A percentile compares a stretch with the other conserved stretches of the same genome.
Evolutionary conservation across 1,140 invertebrate genomes (phyloP).

Genomic region (Carposina sasakii): DNA sequence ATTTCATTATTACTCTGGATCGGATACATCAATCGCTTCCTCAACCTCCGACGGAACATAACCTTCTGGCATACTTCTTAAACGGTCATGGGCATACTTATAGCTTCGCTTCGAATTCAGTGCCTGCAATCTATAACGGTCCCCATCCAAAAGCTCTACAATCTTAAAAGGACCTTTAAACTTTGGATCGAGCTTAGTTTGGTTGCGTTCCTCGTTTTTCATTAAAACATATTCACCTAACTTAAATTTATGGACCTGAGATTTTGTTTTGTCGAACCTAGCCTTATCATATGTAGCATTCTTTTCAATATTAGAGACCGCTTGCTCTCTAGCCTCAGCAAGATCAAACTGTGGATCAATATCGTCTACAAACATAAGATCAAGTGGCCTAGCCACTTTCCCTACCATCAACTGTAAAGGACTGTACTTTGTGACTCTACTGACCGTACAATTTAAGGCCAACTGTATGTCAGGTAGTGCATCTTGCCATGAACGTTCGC

Average conservation of each 20-base stretch:
- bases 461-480: conserved; percentile 29
- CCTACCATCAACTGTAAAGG: conserved; percentile 33
- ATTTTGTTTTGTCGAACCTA: conserved; percentile 29
- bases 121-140: conserved; percentile 18
- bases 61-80: conserved; percentile 13
- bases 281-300: conserved; percentile 19
- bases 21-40: too few relatives aligned
- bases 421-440: conserved; percentile 22
- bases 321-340: neutral
- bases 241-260: conserved; percentile 24
- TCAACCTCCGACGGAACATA: neutral
- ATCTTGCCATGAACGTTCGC: conserved; percentile 25
- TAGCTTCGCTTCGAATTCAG: conserved; percentile 7
- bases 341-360: conserved; percentile 4
- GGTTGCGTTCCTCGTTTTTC: conserved; percentile 29
- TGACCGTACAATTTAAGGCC: conserved; percentile 25
- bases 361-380: conserved; percentile 17
- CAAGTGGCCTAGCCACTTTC: conserved; percentile 31
- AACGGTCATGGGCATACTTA: conserved; percentile 24
- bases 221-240: conserved; percentile 30
- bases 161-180: conserved; percentile 29
- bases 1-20: too few relatives aligned
- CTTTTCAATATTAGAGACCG: neutral
- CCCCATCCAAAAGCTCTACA: conserved; percentile 16
- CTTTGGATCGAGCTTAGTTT: conserved; percentile 30